Conservation (phyloP, 2,113 vertebrate genomes). For the Amphiprion ocellaris region DNA sequence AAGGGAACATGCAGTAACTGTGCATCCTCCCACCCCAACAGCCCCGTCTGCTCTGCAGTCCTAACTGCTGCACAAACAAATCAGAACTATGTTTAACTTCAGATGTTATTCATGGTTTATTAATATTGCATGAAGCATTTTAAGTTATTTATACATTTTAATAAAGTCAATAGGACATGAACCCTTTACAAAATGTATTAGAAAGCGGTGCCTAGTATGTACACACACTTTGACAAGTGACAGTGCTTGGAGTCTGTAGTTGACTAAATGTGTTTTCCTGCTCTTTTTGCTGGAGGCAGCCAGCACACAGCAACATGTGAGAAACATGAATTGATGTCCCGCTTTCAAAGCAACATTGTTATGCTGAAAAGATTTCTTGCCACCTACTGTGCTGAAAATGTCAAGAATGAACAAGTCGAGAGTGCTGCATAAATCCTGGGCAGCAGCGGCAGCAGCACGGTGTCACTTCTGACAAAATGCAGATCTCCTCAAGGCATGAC, state of each 20-base stretch:
- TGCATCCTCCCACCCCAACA: background rate
- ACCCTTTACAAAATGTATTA: no score
- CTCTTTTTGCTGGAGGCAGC: slow-evolving; percentile 5
- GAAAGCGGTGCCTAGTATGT: no score
- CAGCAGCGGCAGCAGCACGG: slow-evolving; percentile 20
- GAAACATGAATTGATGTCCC: slow-evolving; percentile 44
- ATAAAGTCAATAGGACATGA: no score
- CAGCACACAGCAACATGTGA: slow-evolving; percentile 4
- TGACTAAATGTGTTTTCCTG: slow-evolving; percentile 5
- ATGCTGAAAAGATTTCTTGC: slow-evolving; percentile 45
- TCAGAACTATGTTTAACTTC: no score
- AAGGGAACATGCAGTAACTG: background rate
- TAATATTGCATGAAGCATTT: no score
- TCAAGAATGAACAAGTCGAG: slow-evolving; percentile 54
- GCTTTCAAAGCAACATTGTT: slow-evolving; percentile 50
- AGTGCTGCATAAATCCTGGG: slow-evolving; percentile 53
- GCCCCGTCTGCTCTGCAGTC: no score
- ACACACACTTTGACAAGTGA: no score
- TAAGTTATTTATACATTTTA: no score
- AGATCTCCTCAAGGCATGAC: slow-evolving; percentile 61
- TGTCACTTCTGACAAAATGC: slow-evolving; percentile 63
- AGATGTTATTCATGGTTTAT: no score
- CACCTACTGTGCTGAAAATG: slow-evolving; percentile 69
- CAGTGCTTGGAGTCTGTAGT: background rate
- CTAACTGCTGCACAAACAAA: no score